Evolutionary conservation across 92 coral and sea anemone genomes (phyloP).

Genomic region (Siderastrea siderea): DNA sequence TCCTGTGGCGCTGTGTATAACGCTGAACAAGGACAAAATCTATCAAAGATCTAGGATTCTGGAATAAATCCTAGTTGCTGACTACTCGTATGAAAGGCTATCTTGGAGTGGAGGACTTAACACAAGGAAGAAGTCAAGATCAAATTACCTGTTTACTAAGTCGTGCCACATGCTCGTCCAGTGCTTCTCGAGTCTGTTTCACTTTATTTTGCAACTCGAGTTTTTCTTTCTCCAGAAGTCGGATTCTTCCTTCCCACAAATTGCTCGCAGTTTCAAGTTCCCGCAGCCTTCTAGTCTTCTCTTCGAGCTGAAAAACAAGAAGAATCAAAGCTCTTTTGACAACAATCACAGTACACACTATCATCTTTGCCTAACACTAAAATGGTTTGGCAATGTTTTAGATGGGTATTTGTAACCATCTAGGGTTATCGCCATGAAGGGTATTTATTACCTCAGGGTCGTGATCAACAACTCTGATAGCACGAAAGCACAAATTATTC

Average conservation of each 20-base stretch:
- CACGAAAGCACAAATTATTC: no score
- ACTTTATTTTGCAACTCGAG: constrained; percentile 84
- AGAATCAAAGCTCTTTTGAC: neutral
- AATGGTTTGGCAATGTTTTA: no score
- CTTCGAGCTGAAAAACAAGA: constrained; percentile 79
- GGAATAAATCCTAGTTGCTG: no score
- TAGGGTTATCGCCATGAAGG: no score
- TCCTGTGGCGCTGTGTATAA: no score
- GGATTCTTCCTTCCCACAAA: constrained; percentile 95
- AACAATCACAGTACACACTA: neutral
- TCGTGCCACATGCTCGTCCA: constrained; percentile 95
- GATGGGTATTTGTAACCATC: no score
- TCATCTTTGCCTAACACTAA: no score
- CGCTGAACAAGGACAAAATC: no score
- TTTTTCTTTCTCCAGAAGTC: constrained; percentile 91
- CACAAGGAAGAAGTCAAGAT: neutral
- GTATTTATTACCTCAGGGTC: no score
- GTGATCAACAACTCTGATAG: no score
- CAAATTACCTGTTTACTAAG: constrained; percentile 91
- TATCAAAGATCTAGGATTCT: no score
- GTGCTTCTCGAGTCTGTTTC: constrained; percentile 84
- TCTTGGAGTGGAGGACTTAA: neutral
- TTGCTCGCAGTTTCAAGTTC: constrained; percentile 90
- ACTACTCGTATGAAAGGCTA: neutral
- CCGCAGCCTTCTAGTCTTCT: constrained; percentile 89